phyloP scores from a whole-genome alignment of 2,113 vertebrate species.

The Siniperca chuatsi region DNA sequence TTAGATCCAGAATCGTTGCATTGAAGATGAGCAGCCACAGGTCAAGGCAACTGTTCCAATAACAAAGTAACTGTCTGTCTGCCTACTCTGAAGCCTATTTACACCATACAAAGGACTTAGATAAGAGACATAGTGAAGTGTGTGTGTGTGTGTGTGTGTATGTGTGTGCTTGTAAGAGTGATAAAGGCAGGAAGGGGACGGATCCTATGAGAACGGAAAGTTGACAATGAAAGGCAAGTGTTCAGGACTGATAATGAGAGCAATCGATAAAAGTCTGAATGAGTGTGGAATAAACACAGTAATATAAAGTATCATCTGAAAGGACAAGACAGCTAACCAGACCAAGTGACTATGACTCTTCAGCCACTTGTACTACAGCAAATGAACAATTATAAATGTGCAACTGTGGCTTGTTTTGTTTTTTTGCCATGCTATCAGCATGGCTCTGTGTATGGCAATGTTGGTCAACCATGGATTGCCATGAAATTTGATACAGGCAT shows the following conservation, averaged over 20 bases:
- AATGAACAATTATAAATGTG: background rate
- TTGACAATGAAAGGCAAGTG: constrained; percentile 55
- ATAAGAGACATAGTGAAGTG: constrained; percentile 56
- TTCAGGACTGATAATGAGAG: constrained; percentile 53
- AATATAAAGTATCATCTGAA: constrained; percentile 23
- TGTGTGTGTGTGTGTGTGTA: constrained; percentile 15
- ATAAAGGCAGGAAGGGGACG: constrained; percentile 11
- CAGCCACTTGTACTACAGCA: background rate
- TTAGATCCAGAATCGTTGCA: constrained; percentile 44
- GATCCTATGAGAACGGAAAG: constrained; percentile 47
- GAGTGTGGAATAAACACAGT: constrained; percentile 22
- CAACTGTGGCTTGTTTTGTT: background rate
- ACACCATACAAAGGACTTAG: constrained; percentile 59
- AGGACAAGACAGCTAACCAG: constrained; percentile 4
- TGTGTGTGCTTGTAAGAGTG: constrained; percentile 7
- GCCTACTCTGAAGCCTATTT: constrained; percentile 53
- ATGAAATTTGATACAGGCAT: background rate
- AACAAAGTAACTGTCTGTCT: constrained; percentile 34
- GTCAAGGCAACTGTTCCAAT: constrained; percentile 54
- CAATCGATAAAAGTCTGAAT: constrained; percentile 40
- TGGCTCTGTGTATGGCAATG: background rate
- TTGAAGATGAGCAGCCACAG: constrained; percentile 43
- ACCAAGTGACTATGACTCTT: constrained; percentile 3
- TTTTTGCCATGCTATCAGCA: background rate
- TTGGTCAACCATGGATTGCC: background rate